Conservation (phyloP, 2,888 invertebrate genomes). For the Cantharis nigra region DNA sequence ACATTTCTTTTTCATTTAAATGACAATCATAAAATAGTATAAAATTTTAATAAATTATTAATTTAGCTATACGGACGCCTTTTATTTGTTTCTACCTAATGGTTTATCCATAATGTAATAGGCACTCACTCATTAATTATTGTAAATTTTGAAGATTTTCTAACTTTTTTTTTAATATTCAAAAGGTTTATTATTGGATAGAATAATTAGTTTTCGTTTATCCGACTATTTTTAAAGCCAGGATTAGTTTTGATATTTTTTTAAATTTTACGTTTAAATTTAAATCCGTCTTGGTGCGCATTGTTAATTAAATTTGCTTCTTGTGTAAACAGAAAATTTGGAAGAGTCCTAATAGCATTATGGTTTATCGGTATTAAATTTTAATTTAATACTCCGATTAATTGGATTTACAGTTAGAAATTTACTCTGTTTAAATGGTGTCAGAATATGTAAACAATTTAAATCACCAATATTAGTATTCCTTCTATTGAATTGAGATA, state of each 20-base stretch:
- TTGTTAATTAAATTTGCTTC: neutral
- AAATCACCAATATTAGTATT: constrained; percentile 29
- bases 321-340: neutral
- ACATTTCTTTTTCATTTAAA: neutral
- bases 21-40: neutral
- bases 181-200: neutral
- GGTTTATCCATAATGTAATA: neutral
- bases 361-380: neutral
- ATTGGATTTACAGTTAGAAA: neutral
- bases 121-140: neutral
- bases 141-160: neutral
- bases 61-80: neutral
- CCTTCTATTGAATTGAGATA: constrained; percentile 30
- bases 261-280: neutral
- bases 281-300: neutral
- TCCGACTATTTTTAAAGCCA: neutral
- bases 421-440: constrained; percentile 17
- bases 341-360: neutral
- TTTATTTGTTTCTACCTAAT: neutral
- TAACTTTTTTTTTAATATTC: neutral
- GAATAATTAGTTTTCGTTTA: neutral
- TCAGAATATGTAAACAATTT: constrained; percentile 16
- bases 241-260: neutral
- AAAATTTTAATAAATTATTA: neutral
- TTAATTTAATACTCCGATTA: neutral